Evolutionary conservation across 2,797 vertebrate genomes (phyloP).

Genomic region (Ibycter americanus): DNA sequence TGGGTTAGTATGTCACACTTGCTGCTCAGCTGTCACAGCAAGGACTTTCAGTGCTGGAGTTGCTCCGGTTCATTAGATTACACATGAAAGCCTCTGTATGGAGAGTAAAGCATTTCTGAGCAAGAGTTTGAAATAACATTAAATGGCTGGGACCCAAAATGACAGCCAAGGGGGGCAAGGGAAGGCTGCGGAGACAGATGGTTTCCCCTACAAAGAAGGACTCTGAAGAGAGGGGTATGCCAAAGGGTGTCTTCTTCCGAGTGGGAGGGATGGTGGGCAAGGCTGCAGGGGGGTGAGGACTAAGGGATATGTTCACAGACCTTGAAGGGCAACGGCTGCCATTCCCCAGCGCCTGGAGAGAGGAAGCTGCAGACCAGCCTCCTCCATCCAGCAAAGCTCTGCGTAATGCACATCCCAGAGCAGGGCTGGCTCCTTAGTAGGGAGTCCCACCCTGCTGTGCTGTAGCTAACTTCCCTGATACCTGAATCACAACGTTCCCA

Average conservation of each 20-base stretch:
- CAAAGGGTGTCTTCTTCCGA: neutral
- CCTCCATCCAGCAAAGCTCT: neutral
- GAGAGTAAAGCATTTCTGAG: slow-evolving; percentile 68
- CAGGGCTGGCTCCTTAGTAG: neutral
- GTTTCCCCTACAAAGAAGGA: neutral
- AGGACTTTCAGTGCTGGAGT: slow-evolving; percentile 1
- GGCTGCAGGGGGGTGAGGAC: neutral
- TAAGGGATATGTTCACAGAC: neutral
- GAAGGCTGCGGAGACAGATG: slow-evolving; percentile 13
- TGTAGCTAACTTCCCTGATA: neutral
- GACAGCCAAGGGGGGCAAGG: neutral
- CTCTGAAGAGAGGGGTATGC: neutral
- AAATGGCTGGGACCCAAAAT: slow-evolving; percentile 44
- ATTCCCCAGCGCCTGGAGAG: neutral
- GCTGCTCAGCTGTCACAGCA: slow-evolving; percentile 61
- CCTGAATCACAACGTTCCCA: neutral
- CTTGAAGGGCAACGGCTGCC: neutral
- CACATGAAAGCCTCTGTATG: slow-evolving; percentile 62
- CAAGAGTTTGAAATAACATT: slow-evolving; percentile 66
- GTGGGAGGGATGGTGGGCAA: neutral
- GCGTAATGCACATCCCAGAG: neutral
- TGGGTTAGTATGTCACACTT: slow-evolving; percentile 59
- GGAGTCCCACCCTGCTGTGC: neutral
- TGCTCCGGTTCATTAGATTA: slow-evolving; percentile 65
- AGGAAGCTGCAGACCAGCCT: neutral